Conservation (phyloP, 2,888 invertebrate species). For the Melanophora roralis region DNA sequence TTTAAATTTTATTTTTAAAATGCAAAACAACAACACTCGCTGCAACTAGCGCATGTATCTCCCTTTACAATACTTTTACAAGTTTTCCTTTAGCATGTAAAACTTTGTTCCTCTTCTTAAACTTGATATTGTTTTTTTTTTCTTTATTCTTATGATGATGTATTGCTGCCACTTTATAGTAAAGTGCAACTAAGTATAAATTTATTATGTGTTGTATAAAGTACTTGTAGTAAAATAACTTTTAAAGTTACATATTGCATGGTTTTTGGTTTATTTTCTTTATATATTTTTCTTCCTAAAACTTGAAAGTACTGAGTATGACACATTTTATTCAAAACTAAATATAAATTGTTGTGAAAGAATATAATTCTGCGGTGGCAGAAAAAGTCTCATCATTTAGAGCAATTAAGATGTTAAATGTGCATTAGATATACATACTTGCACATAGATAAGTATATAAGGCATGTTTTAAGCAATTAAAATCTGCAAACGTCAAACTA, state of each 20-base stretch:
- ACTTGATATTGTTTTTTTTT: constrained; percentile 31
- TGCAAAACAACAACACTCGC: too few species aligned
- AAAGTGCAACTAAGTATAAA: background rate
- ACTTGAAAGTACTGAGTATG: background rate
- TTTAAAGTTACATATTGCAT: constrained; percentile 44
- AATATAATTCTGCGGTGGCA: too few species aligned
- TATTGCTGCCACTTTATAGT: constrained; percentile 51
- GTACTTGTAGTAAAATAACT: constrained; percentile 42
- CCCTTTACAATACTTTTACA: too few species aligned
- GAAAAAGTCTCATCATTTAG: constrained; percentile 35
- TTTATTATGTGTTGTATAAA: constrained; percentile 4
- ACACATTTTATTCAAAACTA: constrained; percentile 15
- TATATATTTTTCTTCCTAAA: background rate
- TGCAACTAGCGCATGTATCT: background rate
- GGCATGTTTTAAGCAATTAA: too few species aligned
- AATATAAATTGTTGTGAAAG: too few species aligned
- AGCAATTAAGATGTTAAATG: too few species aligned
- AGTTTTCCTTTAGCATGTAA: constrained; percentile 12
- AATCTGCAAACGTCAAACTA: too few species aligned
- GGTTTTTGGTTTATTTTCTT: constrained; percentile 17
- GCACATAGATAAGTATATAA: too few species aligned
- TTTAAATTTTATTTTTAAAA: too few species aligned
- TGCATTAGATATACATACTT: too few species aligned
- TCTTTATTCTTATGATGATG: constrained; percentile 24
- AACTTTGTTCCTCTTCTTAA: constrained; percentile 17